These are phyloP conservation scores for Aromia moschata DNA, from an alignment of 2,888 invertebrate genomes.

Conservation along the genomic window DNA sequence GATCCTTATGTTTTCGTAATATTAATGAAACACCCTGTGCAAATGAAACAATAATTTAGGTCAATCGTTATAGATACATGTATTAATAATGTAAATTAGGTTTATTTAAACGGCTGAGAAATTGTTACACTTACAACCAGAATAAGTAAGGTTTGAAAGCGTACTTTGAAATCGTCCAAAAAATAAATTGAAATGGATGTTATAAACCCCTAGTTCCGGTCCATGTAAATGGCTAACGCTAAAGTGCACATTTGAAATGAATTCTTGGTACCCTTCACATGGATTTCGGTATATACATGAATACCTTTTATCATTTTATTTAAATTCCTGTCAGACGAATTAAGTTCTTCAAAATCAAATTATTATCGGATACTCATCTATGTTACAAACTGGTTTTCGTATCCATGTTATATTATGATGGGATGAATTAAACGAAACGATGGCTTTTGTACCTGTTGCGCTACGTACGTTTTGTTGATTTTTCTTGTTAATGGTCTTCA, in stretches of 20 bases:
- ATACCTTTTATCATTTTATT: slow-evolving; percentile 44
- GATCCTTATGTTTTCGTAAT: too few relatives aligned
- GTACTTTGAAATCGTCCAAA: too few relatives aligned
- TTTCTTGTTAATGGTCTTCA: neutral
- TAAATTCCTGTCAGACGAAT: slow-evolving; percentile 48
- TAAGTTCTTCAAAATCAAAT: slow-evolving; percentile 44
- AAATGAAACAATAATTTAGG: too few relatives aligned
- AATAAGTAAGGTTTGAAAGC: too few relatives aligned
- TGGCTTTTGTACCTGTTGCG: neutral
- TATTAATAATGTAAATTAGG: too few relatives aligned
- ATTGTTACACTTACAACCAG: too few relatives aligned
- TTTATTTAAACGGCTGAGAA: too few relatives aligned
- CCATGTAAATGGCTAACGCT: slow-evolving; percentile 38
- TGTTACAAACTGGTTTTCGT: slow-evolving; percentile 33
- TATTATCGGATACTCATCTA: slow-evolving; percentile 35
- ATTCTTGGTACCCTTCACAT: slow-evolving; percentile 52
- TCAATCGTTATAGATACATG: too few relatives aligned
- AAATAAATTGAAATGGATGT: too few relatives aligned
- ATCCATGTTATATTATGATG: slow-evolving; percentile 18
- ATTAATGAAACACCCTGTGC: too few relatives aligned
- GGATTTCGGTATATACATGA: slow-evolving; percentile 46
- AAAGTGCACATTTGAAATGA: slow-evolving; percentile 46
- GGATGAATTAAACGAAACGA: slow-evolving; percentile 7
- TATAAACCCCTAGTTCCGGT: slow-evolving; percentile 33
- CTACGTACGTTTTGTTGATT: neutral